Conservation (phyloP, 2,888 invertebrate species). For the Mechanitis messenoides region DNA sequence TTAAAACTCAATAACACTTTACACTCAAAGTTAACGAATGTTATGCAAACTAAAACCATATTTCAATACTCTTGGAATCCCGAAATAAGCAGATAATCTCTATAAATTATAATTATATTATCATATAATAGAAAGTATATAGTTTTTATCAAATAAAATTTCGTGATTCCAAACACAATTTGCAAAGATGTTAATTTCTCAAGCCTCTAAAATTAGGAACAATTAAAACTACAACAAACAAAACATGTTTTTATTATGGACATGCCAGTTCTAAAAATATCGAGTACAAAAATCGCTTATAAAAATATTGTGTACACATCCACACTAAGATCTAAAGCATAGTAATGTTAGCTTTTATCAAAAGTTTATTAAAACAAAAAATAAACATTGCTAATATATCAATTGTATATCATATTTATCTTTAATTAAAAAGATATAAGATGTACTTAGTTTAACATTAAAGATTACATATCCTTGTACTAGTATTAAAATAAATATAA, state of each 20-base stretch:
- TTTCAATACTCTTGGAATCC: neutral
- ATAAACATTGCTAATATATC: slow-evolving; percentile 22
- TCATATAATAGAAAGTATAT: neutral
- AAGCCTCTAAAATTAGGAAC: slow-evolving; percentile 52
- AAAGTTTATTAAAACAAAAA: slow-evolving; percentile 22
- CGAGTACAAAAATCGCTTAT: neutral
- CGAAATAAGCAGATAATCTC: neutral
- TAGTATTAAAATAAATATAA: slow-evolving; percentile 11
- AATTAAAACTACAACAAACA: slow-evolving; percentile 73
- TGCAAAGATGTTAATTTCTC: slow-evolving; percentile 15
- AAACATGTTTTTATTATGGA: slow-evolving; percentile 70
- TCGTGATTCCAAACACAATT: slow-evolving; percentile 14
- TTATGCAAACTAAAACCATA: slow-evolving; percentile 1
- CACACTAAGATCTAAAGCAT: slow-evolving; percentile 40
- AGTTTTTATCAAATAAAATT: neutral
- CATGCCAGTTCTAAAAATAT: slow-evolving; percentile 53
- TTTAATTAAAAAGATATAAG: slow-evolving; percentile 11
- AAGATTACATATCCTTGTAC: slow-evolving; percentile 16
- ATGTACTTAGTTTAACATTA: neutral
- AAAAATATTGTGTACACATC: slow-evolving; percentile 42
- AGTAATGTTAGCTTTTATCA: slow-evolving; percentile 29
- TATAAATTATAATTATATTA: too few relatives aligned
- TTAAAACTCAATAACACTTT: neutral
- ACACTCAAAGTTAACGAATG: neutral
- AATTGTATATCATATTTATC: slow-evolving; percentile 17